A percentile compares a stretch with the other conserved stretches of the same genome.
phyloP scores from a whole-genome alignment of 1,140 invertebrate species.

The Monomorium pharaonis region DNA sequence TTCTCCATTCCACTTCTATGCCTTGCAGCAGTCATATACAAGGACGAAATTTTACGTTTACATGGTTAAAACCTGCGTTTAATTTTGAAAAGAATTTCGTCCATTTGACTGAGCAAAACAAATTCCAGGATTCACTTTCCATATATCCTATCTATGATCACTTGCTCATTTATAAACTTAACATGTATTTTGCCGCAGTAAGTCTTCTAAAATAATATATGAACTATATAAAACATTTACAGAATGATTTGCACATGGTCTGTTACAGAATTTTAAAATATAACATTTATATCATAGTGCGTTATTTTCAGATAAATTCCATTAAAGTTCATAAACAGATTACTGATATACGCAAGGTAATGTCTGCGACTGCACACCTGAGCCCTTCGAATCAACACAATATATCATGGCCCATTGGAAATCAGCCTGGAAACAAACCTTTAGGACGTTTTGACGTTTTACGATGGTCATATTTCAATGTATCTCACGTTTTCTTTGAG shows the following conservation, averaged over 20 bases:
- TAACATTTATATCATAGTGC: background rate
- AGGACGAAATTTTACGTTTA: conserved; percentile 85
- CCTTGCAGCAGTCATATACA: conserved; percentile 86
- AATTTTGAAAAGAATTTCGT: conserved; percentile 81
- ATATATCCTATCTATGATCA: conserved; percentile 89
- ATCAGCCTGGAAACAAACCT: conserved; percentile 88
- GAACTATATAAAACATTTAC: conserved; percentile 18
- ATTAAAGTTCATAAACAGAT: conserved; percentile 85
- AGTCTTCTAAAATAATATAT: conserved; percentile 57
- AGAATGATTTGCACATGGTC: background rate
- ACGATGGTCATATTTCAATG: conserved; percentile 94
- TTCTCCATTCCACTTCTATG: conserved; percentile 89
- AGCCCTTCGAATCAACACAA: conserved; percentile 85
- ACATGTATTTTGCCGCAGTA: conserved; percentile 89
- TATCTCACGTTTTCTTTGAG: conserved; percentile 91
- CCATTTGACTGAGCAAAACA: conserved; percentile 75
- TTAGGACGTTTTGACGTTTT: conserved; percentile 94
- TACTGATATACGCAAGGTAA: conserved; percentile 81
- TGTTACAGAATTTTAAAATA: background rate
- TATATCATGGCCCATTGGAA: conserved; percentile 93
- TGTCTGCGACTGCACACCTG: conserved; percentile 78
- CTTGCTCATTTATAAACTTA: conserved; percentile 89
- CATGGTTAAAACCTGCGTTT: conserved; percentile 85
- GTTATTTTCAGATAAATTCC: conserved; percentile 83
- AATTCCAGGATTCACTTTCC: conserved; percentile 87